These are phyloP conservation scores for Pipistrellus pygmaeus DNA, from an alignment of 2,797 vertebrate genomes.

Conservation along the genomic window DNA sequence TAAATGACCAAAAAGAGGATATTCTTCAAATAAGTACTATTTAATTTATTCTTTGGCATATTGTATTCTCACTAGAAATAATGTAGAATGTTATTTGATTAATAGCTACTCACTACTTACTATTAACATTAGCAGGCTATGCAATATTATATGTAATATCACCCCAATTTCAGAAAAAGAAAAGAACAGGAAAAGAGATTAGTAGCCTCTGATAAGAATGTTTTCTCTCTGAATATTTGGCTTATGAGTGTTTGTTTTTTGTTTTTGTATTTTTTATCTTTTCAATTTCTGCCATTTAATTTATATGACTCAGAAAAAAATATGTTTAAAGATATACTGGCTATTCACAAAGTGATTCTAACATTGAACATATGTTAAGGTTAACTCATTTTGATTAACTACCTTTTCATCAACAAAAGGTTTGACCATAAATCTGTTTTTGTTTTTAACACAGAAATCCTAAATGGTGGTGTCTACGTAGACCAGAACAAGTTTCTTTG, in stretches of 20 bases:
- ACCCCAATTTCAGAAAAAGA: not conserved
- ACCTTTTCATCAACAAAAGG: not conserved
- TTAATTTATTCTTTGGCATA: not conserved
- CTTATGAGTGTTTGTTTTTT: not conserved
- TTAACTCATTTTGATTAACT: constrained; percentile 19
- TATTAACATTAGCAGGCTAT: not conserved
- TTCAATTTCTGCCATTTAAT: not conserved
- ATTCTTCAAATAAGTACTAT: not conserved
- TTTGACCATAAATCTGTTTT: constrained; percentile 33
- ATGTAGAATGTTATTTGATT: not conserved
- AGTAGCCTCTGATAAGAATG: not conserved
- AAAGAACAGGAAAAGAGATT: not conserved
- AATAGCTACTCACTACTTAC: not conserved
- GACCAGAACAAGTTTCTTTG: constrained; percentile 99
- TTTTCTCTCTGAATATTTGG: not conserved
- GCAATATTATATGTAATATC: not conserved
- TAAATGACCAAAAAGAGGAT: not conserved
- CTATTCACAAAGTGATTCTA: not conserved
- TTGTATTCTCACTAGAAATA: constrained; percentile 8
- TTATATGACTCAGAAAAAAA: not conserved
- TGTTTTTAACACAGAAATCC: constrained; percentile 92
- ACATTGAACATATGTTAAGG: constrained; percentile 13
- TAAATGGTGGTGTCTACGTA: constrained; percentile 97
- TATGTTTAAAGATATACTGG: not conserved
- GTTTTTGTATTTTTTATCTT: not conserved